A percentile compares a stretch with the other conserved stretches of the same genome.
Evolutionary conservation across 2,888 invertebrate species (phyloP).

Genomic region (Tetragnatha montana): DNA sequence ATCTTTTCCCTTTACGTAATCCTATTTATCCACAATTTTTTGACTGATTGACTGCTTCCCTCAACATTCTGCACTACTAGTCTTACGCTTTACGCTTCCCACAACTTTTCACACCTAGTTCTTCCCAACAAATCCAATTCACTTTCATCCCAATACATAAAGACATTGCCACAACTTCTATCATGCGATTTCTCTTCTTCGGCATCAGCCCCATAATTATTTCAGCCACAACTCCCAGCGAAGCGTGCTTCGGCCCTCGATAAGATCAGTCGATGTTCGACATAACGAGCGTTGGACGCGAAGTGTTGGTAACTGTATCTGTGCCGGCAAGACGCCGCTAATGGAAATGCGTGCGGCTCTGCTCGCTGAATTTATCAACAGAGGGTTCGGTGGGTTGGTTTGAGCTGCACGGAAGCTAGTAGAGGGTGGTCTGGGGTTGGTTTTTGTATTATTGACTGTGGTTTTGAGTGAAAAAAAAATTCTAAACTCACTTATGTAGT

Average conservation of each 20-base stretch:
- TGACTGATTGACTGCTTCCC: background rate
- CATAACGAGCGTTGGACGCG: conserved; percentile 42
- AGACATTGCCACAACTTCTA: conserved; percentile 1
- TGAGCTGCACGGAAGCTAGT: no score
- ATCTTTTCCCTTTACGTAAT: no score
- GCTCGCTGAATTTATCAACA: no score
- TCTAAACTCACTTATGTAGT: no score
- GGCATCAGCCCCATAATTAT: conserved; percentile 59
- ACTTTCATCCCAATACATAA: conserved; percentile 25
- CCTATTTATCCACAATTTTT: background rate
- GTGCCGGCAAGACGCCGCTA: no score
- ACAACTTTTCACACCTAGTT: background rate
- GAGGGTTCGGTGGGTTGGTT: no score
- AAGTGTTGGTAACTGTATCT: conserved; percentile 51
- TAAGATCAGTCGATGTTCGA: conserved; percentile 38
- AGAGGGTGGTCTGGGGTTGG: no score
- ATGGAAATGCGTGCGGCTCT: no score
- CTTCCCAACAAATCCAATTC: conserved; percentile 4
- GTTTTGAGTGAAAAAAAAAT: no score
- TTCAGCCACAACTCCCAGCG: conserved; percentile 51
- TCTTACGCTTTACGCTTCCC: background rate
- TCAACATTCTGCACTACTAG: background rate
- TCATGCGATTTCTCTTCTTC: conserved; percentile 32
- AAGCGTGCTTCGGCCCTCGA: conserved; percentile 49
- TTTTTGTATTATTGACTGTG: no score